Evolutionary conservation across 2,888 invertebrate species (phyloP).

Genomic region (Papilio protenor): DNA sequence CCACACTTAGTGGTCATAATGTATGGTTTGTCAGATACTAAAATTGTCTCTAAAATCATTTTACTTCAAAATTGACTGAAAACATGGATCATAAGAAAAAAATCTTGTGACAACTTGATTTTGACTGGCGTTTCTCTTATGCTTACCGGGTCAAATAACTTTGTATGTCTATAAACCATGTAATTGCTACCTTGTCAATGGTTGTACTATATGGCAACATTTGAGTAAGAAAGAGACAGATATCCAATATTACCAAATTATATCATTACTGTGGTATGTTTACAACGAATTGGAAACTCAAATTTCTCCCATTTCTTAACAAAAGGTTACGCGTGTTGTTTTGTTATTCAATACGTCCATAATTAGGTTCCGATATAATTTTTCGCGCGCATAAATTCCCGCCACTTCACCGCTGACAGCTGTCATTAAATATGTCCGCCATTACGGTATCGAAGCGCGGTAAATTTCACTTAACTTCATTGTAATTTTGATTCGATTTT

Average conservation of each 20-base stretch:
- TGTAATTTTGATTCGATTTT: constrained; percentile 80
- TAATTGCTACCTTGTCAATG: neutral
- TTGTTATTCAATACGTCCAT: constrained; percentile 41
- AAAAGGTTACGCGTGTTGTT: constrained; percentile 13
- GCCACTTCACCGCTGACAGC: constrained; percentile 50
- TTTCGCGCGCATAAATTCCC: constrained; percentile 47
- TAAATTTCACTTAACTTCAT: constrained; percentile 76
- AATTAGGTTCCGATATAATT: constrained; percentile 56
- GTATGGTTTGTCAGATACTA: constrained; percentile 15
- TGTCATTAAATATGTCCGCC: constrained; percentile 53
- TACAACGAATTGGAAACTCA: constrained; percentile 3
- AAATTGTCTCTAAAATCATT: too few relatives aligned
- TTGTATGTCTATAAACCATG: neutral
- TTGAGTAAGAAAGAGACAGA: constrained; percentile 1
- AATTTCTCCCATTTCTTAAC: neutral
- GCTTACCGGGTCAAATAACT: too few relatives aligned
- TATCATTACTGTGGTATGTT: constrained; percentile 15
- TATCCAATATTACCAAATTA: constrained; percentile 15
- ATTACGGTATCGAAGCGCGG: constrained; percentile 54
- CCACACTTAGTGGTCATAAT: constrained; percentile 34
- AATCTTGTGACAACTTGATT: too few relatives aligned
- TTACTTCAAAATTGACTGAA: too few relatives aligned
- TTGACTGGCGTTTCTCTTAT: too few relatives aligned
- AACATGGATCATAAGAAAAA: too few relatives aligned
- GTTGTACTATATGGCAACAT: neutral